A percentile compares a stretch with the other conserved stretches of the same genome.
Evolutionary conservation across 2,797 vertebrate species (phyloP).

Genomic region (Silurus lanzhouensis): DNA sequence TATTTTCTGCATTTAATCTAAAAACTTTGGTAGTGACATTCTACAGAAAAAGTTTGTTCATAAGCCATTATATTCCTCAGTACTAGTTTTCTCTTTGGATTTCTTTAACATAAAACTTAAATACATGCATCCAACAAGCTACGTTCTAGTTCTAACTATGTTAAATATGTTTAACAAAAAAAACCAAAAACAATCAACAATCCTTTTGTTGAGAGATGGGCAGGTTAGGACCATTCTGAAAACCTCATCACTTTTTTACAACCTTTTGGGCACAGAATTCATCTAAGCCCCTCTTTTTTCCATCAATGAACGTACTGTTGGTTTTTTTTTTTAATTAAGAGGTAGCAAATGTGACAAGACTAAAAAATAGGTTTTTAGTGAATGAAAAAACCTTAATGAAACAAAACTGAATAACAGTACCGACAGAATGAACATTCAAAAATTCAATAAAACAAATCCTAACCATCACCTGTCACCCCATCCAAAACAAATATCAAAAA

Average conservation of each 20-base stretch:
- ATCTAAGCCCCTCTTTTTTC: constrained; percentile 56
- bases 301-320: constrained; percentile 76
- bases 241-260: constrained; percentile 66
- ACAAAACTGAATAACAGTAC: constrained; percentile 65
- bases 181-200: constrained; percentile 30
- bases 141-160: constrained; percentile 50
- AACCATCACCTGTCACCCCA: constrained; percentile 59
- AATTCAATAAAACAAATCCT: constrained; percentile 68
- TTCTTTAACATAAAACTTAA: constrained; percentile 59
- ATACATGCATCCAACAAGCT: constrained; percentile 57
- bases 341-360: constrained; percentile 81
- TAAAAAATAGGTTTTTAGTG: constrained; percentile 59
- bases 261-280: not conserved
- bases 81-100: constrained; percentile 63
- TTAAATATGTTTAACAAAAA: constrained; percentile 28
- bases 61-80: constrained; percentile 50
- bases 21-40: constrained; percentile 61
- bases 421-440: constrained; percentile 66
- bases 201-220: constrained; percentile 55
- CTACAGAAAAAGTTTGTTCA: constrained; percentile 55
- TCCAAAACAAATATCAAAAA: constrained; percentile 64
- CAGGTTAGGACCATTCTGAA: constrained; percentile 51
- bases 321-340: constrained; percentile 73
- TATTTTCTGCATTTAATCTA: constrained; percentile 46
- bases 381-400: constrained; percentile 37